Evolutionary conservation across 2,113 vertebrate genomes (phyloP).

Genomic region (Ursus arctos): DNA sequence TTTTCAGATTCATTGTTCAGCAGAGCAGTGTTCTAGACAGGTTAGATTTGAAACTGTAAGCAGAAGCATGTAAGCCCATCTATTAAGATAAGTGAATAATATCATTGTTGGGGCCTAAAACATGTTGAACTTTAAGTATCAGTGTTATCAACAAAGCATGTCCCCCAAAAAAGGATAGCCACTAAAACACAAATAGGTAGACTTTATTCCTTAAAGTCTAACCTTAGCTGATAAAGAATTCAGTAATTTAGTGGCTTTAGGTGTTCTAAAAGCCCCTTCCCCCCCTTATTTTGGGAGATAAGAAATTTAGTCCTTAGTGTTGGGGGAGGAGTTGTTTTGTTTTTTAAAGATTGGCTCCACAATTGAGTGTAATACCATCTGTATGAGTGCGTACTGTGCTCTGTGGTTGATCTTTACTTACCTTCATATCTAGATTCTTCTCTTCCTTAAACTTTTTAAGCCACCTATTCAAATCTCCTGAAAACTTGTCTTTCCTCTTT

Average conservation of each 20-base stretch:
- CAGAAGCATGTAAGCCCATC: neutral
- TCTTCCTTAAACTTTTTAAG: slow-evolving; percentile 16
- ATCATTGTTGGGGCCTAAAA: slow-evolving; percentile 8
- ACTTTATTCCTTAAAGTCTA: slow-evolving; percentile 29
- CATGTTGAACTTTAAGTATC: slow-evolving; percentile 13
- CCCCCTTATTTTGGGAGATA: neutral
- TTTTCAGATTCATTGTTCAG: slow-evolving; percentile 22
- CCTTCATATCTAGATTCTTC: slow-evolving; percentile 1
- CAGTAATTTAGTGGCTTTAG: neutral
- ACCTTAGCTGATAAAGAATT: neutral
- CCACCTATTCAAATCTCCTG: neutral
- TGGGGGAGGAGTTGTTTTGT: neutral
- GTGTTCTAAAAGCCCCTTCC: neutral
- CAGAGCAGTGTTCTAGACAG: slow-evolving; percentile 33
- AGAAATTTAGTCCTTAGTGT: neutral
- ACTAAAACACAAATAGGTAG: neutral
- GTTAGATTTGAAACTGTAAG: slow-evolving; percentile 43
- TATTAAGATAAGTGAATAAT: neutral
- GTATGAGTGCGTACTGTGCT: neutral
- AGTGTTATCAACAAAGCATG: neutral
- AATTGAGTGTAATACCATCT: slow-evolving; percentile 25
- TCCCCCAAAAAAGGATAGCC: neutral
- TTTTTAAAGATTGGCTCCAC: neutral
- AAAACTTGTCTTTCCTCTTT: slow-evolving; percentile 26
- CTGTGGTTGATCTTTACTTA: neutral